These are phyloP conservation scores for Phengaris arion DNA, from an alignment of 2,888 invertebrate genomes.

Conservation along the genomic window DNA sequence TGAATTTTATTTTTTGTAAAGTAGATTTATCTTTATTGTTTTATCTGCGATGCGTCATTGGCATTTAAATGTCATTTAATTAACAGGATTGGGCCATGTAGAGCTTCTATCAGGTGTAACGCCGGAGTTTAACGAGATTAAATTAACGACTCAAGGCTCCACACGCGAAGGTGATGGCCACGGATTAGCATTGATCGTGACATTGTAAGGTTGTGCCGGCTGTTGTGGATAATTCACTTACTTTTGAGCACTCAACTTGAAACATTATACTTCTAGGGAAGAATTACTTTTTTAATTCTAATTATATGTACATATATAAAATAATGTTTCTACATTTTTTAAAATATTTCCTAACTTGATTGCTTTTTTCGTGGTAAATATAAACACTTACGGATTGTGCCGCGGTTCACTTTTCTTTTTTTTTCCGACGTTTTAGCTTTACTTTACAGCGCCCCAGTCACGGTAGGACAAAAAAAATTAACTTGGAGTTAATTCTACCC, in stretches of 20 bases:
- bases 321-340: too few species aligned
- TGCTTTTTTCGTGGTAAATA: too few species aligned
- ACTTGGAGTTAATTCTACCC: too few species aligned
- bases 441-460: too few species aligned
- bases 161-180: constrained; percentile 44
- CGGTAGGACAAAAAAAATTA: too few species aligned
- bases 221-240: neutral
- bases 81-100: constrained; percentile 6
- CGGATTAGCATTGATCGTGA: constrained; percentile 63
- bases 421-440: too few species aligned
- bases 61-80: constrained; percentile 13
- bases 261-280: neutral
- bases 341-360: too few species aligned
- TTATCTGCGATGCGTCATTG: neutral
- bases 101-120: constrained; percentile 9
- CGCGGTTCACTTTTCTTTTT: too few species aligned
- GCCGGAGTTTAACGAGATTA: constrained; percentile 15
- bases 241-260: neutral
- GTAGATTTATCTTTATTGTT: neutral
- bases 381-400: too few species aligned
- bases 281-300: too few species aligned
- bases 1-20: neutral
- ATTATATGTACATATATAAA: too few species aligned
- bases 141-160: constrained; percentile 33
- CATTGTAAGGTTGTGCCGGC: constrained; percentile 37